These are phyloP conservation scores for Gadopsis bispinosus DNA, from an alignment of 2,797 vertebrate genomes.

Conservation along the genomic window DNA sequence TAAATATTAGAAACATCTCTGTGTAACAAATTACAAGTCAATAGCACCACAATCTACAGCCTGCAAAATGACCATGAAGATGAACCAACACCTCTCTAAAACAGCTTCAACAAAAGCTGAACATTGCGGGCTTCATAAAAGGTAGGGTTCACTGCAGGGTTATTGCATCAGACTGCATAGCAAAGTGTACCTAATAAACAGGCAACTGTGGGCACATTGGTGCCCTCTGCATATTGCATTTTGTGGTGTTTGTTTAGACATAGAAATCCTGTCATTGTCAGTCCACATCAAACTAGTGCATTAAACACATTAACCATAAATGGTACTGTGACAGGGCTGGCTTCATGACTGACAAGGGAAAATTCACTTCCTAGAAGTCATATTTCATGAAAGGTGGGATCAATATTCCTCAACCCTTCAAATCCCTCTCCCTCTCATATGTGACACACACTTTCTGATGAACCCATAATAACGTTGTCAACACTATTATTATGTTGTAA, in stretches of 20 bases:
- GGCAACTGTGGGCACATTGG: not conserved
- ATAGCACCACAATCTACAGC: not conserved
- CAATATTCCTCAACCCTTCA: constrained; percentile 12
- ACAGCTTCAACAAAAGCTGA: not conserved
- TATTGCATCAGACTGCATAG: not conserved
- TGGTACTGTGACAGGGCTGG: not conserved
- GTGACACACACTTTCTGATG: constrained; percentile 32
- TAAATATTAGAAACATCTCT: not conserved
- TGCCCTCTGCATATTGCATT: constrained; percentile 14
- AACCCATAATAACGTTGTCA: constrained; percentile 49
- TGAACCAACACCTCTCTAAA: constrained; percentile 25
- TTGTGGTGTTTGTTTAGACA: constrained; percentile 26
- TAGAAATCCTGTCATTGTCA: not conserved
- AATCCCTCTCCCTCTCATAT: not conserved
- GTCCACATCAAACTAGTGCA: constrained; percentile 19
- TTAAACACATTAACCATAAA: constrained; percentile 45
- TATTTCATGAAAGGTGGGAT: constrained; percentile 40
- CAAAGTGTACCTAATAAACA: constrained; percentile 5
- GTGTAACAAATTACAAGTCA: not conserved
- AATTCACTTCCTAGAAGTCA: constrained; percentile 35
- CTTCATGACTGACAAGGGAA: constrained; percentile 28
- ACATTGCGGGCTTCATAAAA: not conserved
- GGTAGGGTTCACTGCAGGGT: not conserved
- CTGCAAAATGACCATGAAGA: constrained; percentile 14
- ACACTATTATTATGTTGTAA: constrained; percentile 23